Evolutionary conservation across 1,140 invertebrate genomes (phyloP).

Genomic region (Bombus affinis): DNA sequence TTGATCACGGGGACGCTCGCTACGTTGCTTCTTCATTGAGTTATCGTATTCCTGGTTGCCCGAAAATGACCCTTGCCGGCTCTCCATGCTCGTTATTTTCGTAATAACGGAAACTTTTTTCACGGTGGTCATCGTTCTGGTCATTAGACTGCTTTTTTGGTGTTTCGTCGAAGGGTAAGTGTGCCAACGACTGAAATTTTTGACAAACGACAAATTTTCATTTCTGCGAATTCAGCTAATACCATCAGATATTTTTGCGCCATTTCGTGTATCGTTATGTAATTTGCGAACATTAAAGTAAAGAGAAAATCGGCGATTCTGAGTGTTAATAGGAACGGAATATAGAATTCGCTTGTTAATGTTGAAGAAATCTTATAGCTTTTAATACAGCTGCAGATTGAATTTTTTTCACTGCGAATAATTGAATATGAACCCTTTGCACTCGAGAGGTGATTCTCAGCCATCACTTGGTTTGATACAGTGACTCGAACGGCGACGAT

Average conservation of each 20-base stretch:
- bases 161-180: background rate
- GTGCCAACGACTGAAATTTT: background rate
- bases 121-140: too few species aligned
- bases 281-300: background rate
- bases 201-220: background rate
- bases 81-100: constrained; percentile 5
- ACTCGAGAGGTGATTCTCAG: too few species aligned
- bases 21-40: constrained; percentile 8
- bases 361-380: background rate
- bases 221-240: background rate
- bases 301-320: background rate
- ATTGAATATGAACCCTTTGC: background rate
- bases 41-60: constrained; percentile 22
- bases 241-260: background rate
- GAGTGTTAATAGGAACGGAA: background rate
- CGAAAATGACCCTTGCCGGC: constrained; percentile 19
- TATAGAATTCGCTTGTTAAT: background rate
- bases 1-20: background rate
- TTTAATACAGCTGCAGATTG: background rate
- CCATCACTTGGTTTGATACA: too few species aligned
- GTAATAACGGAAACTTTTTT: constrained; percentile 39
- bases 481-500: too few species aligned
- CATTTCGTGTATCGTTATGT: background rate
- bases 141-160: constrained; percentile 18
- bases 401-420: background rate